Evolutionary conservation across 2,113 vertebrate genomes (phyloP).

Genomic region (Acanthisitta chloris): DNA sequence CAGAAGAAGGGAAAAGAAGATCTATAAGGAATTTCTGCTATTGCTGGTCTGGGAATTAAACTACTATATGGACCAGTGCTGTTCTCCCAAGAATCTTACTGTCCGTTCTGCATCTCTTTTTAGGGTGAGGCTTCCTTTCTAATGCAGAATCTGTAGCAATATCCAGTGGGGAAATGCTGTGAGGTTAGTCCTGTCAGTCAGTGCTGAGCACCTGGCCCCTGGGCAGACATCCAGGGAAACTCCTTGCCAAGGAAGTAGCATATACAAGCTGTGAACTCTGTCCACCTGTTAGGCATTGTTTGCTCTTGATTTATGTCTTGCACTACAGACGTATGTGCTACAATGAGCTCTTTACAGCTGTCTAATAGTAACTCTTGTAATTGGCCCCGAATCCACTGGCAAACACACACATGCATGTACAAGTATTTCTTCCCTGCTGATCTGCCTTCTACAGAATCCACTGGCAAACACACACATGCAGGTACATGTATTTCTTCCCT

Average conservation of each 20-base stretch:
- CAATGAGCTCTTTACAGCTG: neutral
- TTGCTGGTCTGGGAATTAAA: neutral
- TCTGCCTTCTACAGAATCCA: neutral
- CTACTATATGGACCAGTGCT: neutral
- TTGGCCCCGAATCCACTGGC: neutral
- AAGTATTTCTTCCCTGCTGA: neutral
- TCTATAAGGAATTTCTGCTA: neutral
- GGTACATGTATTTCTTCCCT: neutral
- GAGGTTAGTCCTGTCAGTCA: conserved; percentile 21
- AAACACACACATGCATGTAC: neutral
- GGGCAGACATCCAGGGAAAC: conserved; percentile 32
- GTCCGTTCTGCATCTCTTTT: neutral
- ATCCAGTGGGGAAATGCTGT: neutral
- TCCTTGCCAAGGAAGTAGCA: conserved; percentile 52
- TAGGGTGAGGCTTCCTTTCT: neutral
- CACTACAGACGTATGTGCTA: neutral
- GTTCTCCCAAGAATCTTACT: neutral
- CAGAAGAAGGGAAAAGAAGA: neutral
- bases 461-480: neutral
- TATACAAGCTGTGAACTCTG: conserved; percentile 36
- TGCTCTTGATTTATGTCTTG: conserved; percentile 35
- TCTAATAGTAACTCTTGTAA: neutral
- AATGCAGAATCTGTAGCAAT: neutral
- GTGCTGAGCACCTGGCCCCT: conserved; percentile 21
- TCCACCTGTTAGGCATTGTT: conserved; percentile 42